phyloP scores from a whole-genome alignment of 2,113 vertebrate species.

The Caloenas nicobarica region DNA sequence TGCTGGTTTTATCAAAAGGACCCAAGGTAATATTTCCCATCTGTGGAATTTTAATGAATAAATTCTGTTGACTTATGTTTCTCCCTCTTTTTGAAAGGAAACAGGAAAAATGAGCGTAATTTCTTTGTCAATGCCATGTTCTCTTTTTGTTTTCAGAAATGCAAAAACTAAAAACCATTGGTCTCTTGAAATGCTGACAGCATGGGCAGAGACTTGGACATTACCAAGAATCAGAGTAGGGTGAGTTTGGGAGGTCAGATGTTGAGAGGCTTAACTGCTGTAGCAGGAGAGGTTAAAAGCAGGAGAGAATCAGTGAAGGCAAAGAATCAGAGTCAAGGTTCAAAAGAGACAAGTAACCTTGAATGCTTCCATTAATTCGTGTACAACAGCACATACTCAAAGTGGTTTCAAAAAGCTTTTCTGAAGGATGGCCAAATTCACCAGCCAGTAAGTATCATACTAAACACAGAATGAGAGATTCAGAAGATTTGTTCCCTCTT shows the following conservation, averaged over 20 bases:
- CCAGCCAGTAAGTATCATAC: not conserved
- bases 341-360: not conserved
- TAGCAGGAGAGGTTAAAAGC: not conserved
- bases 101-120: not conserved
- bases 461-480: not conserved
- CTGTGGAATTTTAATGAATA: constrained; percentile 50
- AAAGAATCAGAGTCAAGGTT: not conserved
- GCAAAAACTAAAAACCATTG: not conserved
- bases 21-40: constrained; percentile 38
- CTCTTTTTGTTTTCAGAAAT: not conserved
- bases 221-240: not conserved
- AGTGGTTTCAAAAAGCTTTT: not conserved
- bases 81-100: not conserved
- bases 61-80: constrained; percentile 6
- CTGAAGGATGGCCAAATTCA: not conserved
- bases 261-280: not conserved
- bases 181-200: not conserved
- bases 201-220: not conserved
- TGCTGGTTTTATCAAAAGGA: constrained; percentile 15
- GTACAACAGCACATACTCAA: not conserved
- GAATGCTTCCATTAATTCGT: not conserved
- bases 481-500: not conserved
- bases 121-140: not conserved
- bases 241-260: not conserved
- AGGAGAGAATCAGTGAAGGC: not conserved